Percentiles rank a stretch among this genome's conserved stretches.
These are phyloP conservation scores for Electrophaes corylata DNA, from an alignment of 2,888 invertebrate genomes.

Conservation along the genomic window DNA sequence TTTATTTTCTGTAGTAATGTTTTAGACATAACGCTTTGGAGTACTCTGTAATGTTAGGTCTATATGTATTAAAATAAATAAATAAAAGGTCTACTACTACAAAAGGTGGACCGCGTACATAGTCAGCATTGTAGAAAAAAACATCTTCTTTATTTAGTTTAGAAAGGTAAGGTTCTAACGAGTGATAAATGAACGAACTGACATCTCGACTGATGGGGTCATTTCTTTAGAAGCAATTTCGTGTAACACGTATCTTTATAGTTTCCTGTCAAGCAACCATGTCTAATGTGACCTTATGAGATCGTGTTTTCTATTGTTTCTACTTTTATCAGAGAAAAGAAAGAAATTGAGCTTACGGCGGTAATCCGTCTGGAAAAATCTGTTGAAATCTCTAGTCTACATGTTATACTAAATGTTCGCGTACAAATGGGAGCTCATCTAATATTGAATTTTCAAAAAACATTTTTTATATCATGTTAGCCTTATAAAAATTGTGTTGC, in stretches of 20 bases:
- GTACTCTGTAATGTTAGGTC: no score
- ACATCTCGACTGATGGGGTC: conserved; percentile 34
- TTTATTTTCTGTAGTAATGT: no score
- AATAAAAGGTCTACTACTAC: no score
- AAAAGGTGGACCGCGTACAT: no score
- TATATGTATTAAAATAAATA: no score
- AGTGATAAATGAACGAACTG: conserved; percentile 41
- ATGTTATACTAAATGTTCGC: no score
- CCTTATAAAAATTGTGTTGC: no score
- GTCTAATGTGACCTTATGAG: conserved; percentile 38
- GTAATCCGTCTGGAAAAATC: not conserved
- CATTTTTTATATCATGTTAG: no score
- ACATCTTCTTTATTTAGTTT: not conserved
- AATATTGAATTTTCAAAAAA: no score
- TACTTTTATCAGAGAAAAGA: not conserved
- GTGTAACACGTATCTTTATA: conserved; percentile 31
- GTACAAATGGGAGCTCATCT: no score
- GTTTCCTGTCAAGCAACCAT: conserved; percentile 34
- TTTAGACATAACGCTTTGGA: no score
- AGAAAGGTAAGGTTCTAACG: conserved; percentile 3
- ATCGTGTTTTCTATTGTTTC: conserved; percentile 26
- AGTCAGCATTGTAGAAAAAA: no score
- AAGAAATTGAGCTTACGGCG: not conserved
- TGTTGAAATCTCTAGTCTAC: not conserved
- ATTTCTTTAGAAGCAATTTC: conserved; percentile 42